Percentiles rank a stretch among this genome's conserved stretches.
Conservation (phyloP, 2,888 invertebrate genomes). For the Camponotus fellah region DNA sequence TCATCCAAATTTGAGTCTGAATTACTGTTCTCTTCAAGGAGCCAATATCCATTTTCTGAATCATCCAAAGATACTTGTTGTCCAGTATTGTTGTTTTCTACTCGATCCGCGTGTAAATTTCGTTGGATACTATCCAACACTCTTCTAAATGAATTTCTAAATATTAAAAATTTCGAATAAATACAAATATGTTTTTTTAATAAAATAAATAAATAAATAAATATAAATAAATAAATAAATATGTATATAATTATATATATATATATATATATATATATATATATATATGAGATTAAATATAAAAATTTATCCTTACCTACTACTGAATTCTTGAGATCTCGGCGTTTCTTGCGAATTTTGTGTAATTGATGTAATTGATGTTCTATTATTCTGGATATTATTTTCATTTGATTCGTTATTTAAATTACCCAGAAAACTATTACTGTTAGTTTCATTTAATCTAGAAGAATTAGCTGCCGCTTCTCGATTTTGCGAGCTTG, state of each 20-base stretch:
- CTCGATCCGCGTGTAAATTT: conserved; percentile 55
- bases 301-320: conserved; percentile 32
- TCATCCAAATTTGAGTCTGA: conserved; percentile 82
- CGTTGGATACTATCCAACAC: conserved; percentile 62
- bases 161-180: conserved; percentile 41
- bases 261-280: background rate
- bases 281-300: background rate
- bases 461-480: conserved; percentile 18
- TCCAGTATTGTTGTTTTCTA: conserved; percentile 44
- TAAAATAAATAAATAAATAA: conserved; percentile 9
- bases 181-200: conserved; percentile 7
- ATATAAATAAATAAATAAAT: background rate
- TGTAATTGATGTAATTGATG: background rate
- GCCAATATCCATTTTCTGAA: conserved; percentile 82
- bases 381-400: conserved; percentile 25
- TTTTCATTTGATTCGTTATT: conserved; percentile 34
- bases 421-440: conserved; percentile 27
- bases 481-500: conserved; percentile 38
- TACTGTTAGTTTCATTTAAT: conserved; percentile 17
- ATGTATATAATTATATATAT: too few relatives aligned
- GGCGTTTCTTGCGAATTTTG: conserved; percentile 28
- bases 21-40: conserved; percentile 82
- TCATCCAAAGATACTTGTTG: conserved; percentile 62
- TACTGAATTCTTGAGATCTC: conserved; percentile 21
- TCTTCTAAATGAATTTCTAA: conserved; percentile 57